Evolutionary conservation across 2,797 vertebrate genomes (phyloP), one percentile per base, ranked within the genome.

Genomic region (Malurus leucopterus): DNA sequence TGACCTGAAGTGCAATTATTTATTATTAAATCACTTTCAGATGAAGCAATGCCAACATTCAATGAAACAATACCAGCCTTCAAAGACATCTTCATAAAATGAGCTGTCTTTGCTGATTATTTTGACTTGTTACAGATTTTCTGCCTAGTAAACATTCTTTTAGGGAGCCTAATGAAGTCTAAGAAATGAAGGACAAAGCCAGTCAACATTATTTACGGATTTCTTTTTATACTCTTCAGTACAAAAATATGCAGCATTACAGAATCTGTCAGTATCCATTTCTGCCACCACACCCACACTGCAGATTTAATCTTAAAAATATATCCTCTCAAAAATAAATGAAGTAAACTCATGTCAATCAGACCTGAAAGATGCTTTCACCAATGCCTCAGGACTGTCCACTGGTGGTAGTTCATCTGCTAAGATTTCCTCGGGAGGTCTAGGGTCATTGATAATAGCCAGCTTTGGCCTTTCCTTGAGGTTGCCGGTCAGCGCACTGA

Each of bases 311-410:
- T 19, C 40, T 63, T 55, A n/a, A 40, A 64, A 51, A 41, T 0
- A 65, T 18, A 53, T 2, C 8, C 53, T 87, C 61, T 63, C 11
- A 70, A 70, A 23, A 44, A 86, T 29, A 75, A 93, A 71, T 9
- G 41, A 83, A 92, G 15, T 26, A 78, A 85, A 72, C 17, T 70
- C 29, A 5, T 75, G 65, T 93, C 44, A 26, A 8, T 63, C 97
- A 96, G 96, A 98, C 98, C 99, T 99, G 98, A 99, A 98, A 69
- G 99, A 99, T 6, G 98, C 98, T 97, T 98, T 99, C 97, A 99
- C 98, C 30, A 98, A 94, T 12, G 98, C 98, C 32, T 99, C 98
- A 6, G 98, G 98, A 77, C 98, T 97, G n/a, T 99, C 98, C n/a
- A 98, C 46, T 5, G 97, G 95, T 1, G 98, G 98, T 62, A 98